Base-by-base conservation (phyloP, 2,113 vertebrate genomes). In the Pangasianodon gigas region DNA sequence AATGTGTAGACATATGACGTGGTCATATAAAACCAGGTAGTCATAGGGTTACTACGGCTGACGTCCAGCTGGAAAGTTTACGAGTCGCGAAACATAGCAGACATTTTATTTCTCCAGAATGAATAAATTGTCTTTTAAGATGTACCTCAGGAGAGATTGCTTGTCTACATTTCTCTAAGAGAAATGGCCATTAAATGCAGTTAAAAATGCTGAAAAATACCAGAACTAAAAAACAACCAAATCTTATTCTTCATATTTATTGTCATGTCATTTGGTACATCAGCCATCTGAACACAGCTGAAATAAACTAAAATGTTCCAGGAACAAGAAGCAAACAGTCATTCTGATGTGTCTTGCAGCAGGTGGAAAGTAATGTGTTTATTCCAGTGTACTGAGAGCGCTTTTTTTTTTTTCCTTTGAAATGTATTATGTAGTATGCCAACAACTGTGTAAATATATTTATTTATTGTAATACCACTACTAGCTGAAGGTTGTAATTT, bases 101-200 rank as follows among this genome's bases (percentile, higher is more conserved):
- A 95, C 94, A 91, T 92, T 95, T 95, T 93, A 95, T 95, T 93
- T 94, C 93, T 95, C 95, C 95, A 95, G 95, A 93, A 95, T 93
- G 91, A 94, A 95, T 95, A 96, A 96, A 96, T 95, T 95, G 94
- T 95, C 92, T 95, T 95, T 95, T 92, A 95, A 95, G 89, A 96
- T 93, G 94, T 94, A 94, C 85, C 95, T 93, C 95, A 48, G 90
- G 94, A 95, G 95, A 93, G 91, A 91, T 60, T 90, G 84, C 93
- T 91, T 92, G 92, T 95, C 95, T 91, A 90, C 88, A 75, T 85
- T 87, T 90, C 88, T 91, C 93, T 91, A 91, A 93, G 89, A 91
- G 92, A 94, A 87, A 91, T 92, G 89, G 85, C 90, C 86, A 92
- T 93, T 91, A 86, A 91, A 87, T 86, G 88, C 41, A 69, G 71